Evolutionary conservation across 2,888 invertebrate genomes (phyloP).

Genomic region (Torymus auratus): DNA sequence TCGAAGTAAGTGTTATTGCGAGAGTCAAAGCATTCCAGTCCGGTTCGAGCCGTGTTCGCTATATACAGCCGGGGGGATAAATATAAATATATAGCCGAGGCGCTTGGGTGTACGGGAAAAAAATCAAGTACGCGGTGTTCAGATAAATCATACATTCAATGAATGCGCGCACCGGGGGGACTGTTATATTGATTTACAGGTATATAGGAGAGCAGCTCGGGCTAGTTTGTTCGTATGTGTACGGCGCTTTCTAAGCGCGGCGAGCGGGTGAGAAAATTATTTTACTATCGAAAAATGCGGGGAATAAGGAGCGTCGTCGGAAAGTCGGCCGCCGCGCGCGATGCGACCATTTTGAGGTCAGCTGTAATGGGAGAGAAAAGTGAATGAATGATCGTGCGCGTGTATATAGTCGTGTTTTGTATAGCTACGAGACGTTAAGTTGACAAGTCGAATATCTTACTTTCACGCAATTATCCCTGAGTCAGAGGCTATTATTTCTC

Average conservation of each 20-base stretch:
- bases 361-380: neutral
- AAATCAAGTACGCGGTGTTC: neutral
- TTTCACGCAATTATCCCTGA: no score
- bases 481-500: no score
- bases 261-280: no score
- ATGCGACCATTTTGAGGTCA: slow-evolving; percentile 18
- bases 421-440: no score
- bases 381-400: neutral
- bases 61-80: no score
- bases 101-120: no score
- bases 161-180: slow-evolving; percentile 7
- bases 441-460: no score
- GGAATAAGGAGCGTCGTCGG: neutral
- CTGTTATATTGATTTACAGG: slow-evolving; percentile 8
- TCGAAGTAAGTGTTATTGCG: no score
- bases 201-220: neutral
- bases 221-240: no score
- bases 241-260: neutral
- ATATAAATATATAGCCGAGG: no score
- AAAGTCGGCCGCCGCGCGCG: slow-evolving; percentile 17
- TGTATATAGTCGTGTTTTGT: neutral
- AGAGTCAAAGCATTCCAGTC: no score
- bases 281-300: neutral
- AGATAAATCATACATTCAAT: slow-evolving; percentile 34
- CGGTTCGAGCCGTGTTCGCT: no score